Conservation (phyloP, 1,140 invertebrate genomes). For the Temnothorax longispinosus region DNA sequence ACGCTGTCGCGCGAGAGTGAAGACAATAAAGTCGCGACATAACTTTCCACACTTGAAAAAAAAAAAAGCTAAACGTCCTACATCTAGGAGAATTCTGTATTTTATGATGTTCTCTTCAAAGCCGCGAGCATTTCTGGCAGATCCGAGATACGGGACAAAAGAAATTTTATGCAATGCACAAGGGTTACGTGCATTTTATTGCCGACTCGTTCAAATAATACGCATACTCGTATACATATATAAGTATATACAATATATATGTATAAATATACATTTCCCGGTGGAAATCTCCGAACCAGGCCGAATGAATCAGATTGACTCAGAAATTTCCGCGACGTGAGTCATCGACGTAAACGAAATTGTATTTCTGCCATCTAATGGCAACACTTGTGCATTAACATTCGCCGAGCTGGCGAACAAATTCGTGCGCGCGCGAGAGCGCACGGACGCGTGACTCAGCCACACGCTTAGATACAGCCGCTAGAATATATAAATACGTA, state of each 20-base stretch:
- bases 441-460: slow-evolving; percentile 65
- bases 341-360: slow-evolving; percentile 73
- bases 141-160: slow-evolving; percentile 16
- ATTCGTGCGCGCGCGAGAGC: slow-evolving; percentile 47
- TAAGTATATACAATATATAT: not conserved
- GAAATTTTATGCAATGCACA: not conserved
- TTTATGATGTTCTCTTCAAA: not conserved
- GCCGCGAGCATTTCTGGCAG: not conserved
- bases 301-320: slow-evolving; percentile 68
- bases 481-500: slow-evolving; percentile 61
- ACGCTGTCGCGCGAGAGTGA: not conserved
- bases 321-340: slow-evolving; percentile 64
- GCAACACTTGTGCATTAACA: slow-evolving; percentile 67
- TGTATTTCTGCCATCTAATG: slow-evolving; percentile 70
- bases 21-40: not conserved
- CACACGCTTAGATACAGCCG: slow-evolving; percentile 26
- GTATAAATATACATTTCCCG: not conserved
- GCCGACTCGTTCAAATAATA: slow-evolving; percentile 21
- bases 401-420: slow-evolving; percentile 61
- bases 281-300: slow-evolving; percentile 49
- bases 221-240: not conserved
- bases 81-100: not conserved
- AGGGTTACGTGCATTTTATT: slow-evolving; percentile 35
- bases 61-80: not conserved
- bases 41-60: not conserved